Evolutionary conservation across 2,888 invertebrate species (phyloP).

Genomic region (Drosophila seclusa): DNA sequence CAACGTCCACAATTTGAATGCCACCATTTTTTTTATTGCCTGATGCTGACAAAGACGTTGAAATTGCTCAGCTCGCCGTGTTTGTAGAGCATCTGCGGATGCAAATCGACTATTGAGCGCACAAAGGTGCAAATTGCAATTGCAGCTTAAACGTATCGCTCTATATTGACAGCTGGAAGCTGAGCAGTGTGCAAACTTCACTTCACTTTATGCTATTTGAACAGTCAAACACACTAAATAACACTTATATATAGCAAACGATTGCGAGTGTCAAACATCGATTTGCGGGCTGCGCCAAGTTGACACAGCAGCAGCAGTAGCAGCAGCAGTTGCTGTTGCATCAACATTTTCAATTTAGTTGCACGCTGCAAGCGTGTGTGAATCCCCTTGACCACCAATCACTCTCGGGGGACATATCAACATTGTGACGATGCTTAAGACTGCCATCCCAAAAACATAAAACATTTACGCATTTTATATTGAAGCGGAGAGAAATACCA

Average conservation of each 20-base stretch:
- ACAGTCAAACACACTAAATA: slow-evolving; percentile 5
- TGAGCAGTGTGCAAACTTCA: slow-evolving; percentile 3
- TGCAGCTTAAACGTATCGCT: slow-evolving; percentile 58
- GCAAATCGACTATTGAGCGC: neutral
- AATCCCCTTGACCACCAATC: slow-evolving; percentile 57
- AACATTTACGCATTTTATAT: slow-evolving; percentile 50
- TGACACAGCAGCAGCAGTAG: neutral
- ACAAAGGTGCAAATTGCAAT: slow-evolving; percentile 19
- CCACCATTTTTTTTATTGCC: slow-evolving; percentile 8
- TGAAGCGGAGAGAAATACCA: slow-evolving; percentile 13
- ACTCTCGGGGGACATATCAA: slow-evolving; percentile 24
- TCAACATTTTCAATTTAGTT: slow-evolving; percentile 64
- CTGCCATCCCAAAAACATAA: slow-evolving; percentile 27
- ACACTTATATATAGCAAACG: neutral
- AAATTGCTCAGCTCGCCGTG: slow-evolving; percentile 30
- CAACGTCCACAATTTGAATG: slow-evolving; percentile 3
- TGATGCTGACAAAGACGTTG: slow-evolving; percentile 17
- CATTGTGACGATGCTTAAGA: slow-evolving; percentile 27
- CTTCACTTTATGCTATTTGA: slow-evolving; percentile 3
- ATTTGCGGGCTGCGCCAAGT: slow-evolving; percentile 9
- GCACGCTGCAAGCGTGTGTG: slow-evolving; percentile 38
- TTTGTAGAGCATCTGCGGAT: slow-evolving; percentile 9
- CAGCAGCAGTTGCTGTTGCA: neutral
- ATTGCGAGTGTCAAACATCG: slow-evolving; percentile 38
- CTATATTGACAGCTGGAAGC: slow-evolving; percentile 62